Base-by-base conservation (phyloP, 2,888 invertebrate species). In the Sceliomorpha sp. region DNA sequence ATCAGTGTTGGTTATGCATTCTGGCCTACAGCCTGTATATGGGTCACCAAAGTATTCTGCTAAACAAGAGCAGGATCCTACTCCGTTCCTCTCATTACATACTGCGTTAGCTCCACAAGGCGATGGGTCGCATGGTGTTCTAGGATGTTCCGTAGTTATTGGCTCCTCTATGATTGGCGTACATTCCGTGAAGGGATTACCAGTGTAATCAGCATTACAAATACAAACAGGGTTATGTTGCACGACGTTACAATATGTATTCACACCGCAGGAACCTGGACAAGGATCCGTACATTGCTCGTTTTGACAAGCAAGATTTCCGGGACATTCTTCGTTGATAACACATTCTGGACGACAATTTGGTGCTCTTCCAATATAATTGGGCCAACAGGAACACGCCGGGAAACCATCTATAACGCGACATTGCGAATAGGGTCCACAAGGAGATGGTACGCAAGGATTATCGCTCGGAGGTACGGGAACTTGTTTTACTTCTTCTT, bases 31-130 rank as follows among this genome's bases (percentile, higher is more conserved):
- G 60, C 95, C 94, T 1, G 93, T 92, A 82, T 96, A 95, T 0
- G 97, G 96, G 89, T 97, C 96, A 27, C 97, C 97, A 75, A 93
- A 93, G 86, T 95, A 96, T 83, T 94, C 95, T 7, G 94, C 92
- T 55, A 94, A 88, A 83, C 97, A 97, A 8, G 92, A 91, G 83
- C 97, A 97, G 10, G 96, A 94, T 44, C 95, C 96, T 10, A 94
- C 95, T 24, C 93, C 94, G 85, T 94, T 94, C 75, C 93, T 91
- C 88, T 95, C 95, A 82, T 93, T 94, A 82, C 97, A 97, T 59
- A 94, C 81, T 7, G 97, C 93, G 86, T 94, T 95, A 26, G 95
- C 95, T 85, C 94, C 93, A 84, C 96, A 96, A 9, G 96, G 96
- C 8, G 74, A 74, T 14, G 75, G 73, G 9, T 67, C 50, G 13